Percentiles rank a stretch among this genome's conserved stretches.
phyloP scores from a whole-genome alignment of 2,797 vertebrate genomes.

The Xenentodon cancila region DNA sequence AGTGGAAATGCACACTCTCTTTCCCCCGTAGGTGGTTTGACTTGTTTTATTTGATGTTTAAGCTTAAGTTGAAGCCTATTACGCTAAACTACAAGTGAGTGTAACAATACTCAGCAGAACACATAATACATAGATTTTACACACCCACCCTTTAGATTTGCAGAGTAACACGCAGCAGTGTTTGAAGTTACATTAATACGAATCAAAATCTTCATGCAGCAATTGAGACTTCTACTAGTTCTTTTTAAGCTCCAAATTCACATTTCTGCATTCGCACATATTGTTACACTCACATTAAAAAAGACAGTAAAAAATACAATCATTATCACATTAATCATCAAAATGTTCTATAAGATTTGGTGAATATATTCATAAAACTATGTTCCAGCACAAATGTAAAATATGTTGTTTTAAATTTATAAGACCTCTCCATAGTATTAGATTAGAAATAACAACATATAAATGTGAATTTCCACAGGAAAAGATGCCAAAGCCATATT shows the following conservation, averaged over 20 bases:
- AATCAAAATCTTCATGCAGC: no score
- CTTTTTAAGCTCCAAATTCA: no score
- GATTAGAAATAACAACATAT: background rate
- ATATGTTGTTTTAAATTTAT: background rate
- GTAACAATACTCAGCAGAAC: constrained; percentile 22
- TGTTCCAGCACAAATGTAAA: background rate
- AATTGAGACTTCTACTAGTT: no score
- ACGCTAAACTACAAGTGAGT: constrained; percentile 4
- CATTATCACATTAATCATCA: no score
- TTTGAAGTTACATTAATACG: no score
- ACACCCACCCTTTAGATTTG: no score
- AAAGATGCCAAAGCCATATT: constrained; percentile 46
- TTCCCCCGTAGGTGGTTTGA: constrained; percentile 14
- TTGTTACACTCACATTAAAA: constrained; percentile 33
- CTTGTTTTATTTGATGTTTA: constrained; percentile 4
- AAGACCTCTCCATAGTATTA: no score
- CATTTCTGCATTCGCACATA: background rate
- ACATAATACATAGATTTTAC: no score
- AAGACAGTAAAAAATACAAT: no score
- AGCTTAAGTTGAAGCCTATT: constrained; percentile 1
- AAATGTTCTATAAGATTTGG: background rate
- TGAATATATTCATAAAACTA: constrained; percentile 1
- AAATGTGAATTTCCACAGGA: constrained; percentile 71
- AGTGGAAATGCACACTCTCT: constrained; percentile 63
- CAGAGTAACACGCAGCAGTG: no score